Evolutionary conservation across 2,113 vertebrate genomes (phyloP).

Genomic region (Formicarius rufipectus): DNA sequence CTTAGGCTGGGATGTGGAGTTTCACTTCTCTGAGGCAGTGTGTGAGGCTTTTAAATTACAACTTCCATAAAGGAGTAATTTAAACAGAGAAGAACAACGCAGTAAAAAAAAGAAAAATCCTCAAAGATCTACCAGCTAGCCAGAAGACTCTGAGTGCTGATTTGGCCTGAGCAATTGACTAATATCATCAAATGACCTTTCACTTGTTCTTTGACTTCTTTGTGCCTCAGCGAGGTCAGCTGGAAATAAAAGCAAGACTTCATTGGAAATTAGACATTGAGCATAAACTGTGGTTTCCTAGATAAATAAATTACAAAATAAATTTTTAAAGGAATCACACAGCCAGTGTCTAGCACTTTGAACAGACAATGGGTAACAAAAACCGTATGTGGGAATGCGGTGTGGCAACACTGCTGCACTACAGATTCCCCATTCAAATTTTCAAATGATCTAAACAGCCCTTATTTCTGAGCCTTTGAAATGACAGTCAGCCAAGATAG

Average conservation of each 20-base stretch:
- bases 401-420: conserved; percentile 49
- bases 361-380: conserved; percentile 63
- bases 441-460: background rate
- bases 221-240: conserved; percentile 37
- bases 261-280: conserved; percentile 70
- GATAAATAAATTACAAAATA: conserved; percentile 73
- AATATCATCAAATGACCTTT: conserved; percentile 38
- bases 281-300: conserved; percentile 75
- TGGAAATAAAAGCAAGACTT: conserved; percentile 64
- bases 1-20: background rate
- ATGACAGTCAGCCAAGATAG: background rate
- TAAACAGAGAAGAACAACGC: background rate
- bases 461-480: conserved; percentile 8
- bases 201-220: conserved; percentile 12
- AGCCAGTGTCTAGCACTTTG: conserved; percentile 57
- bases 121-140: background rate
- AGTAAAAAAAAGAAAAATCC: background rate
- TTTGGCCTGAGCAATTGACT: conserved; percentile 14
- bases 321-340: conserved; percentile 54
- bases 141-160: background rate
- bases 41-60: background rate
- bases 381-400: conserved; percentile 26
- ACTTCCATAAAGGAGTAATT: background rate
- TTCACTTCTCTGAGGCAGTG: background rate
- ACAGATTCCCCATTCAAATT: conserved; percentile 7